phyloP scores from a whole-genome alignment of 2,113 vertebrate species.

The Ceuthmochares aereus region DNA sequence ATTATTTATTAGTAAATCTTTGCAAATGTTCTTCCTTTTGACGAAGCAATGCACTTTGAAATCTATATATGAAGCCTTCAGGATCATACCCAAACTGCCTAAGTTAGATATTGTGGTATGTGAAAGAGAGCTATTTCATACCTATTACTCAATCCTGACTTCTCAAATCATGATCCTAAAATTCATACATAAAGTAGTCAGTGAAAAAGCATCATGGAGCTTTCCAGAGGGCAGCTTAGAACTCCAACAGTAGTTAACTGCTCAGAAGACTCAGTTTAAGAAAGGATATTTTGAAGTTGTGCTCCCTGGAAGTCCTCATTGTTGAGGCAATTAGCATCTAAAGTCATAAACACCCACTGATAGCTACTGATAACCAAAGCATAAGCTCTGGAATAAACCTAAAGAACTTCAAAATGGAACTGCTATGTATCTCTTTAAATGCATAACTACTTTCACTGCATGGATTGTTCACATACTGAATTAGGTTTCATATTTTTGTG shows the following conservation, averaged over 20 bases:
- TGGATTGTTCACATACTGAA: not conserved
- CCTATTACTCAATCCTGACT: rapidly evolving
- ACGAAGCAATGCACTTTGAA: not conserved
- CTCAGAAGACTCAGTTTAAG: not conserved
- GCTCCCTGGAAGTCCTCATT: not conserved
- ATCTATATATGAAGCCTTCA: not conserved
- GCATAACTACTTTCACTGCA: not conserved
- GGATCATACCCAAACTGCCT: not conserved
- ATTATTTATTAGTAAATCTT: not conserved
- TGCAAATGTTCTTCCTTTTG: not conserved
- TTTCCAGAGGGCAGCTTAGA: not conserved
- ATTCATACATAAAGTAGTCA: rapidly evolving
- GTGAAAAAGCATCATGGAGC: not conserved
- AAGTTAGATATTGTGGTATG: not conserved
- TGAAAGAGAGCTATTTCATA: not conserved
- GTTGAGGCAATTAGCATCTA: not conserved
- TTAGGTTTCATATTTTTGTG: too few relatives aligned
- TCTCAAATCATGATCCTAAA: not conserved
- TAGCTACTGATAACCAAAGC: not conserved
- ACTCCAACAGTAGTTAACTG: rapidly evolving
- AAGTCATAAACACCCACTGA: not conserved
- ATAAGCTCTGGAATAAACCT: not conserved
- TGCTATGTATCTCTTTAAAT: not conserved
- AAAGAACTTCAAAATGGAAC: not conserved
- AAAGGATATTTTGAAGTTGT: not conserved